Conservation (phyloP, 2,113 vertebrate genomes). For the Anguilla rostrata region DNA sequence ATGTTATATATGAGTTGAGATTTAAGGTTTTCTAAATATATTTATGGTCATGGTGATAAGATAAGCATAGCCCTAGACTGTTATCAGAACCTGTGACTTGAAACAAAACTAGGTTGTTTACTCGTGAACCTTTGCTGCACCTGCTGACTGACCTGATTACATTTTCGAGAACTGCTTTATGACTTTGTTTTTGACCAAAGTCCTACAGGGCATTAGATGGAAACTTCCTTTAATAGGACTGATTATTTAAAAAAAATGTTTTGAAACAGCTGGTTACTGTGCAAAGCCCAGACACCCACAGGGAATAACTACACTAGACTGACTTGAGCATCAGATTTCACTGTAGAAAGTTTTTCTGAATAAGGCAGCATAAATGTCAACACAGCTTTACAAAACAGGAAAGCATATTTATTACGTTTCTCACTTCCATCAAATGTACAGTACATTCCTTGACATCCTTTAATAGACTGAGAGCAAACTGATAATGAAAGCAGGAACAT, state of each 20-base stretch:
- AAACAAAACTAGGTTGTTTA: background rate
- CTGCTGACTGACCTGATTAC: background rate
- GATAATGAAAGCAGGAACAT: constrained; percentile 54
- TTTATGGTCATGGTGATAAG: background rate
- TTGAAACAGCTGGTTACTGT: background rate
- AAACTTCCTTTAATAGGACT: no score
- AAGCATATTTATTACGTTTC: constrained; percentile 65
- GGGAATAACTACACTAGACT: background rate
- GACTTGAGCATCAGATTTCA: background rate
- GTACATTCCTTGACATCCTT: constrained; percentile 52
- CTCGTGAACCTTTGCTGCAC: background rate
- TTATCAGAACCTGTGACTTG: background rate
- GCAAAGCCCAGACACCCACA: background rate
- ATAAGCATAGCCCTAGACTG: background rate
- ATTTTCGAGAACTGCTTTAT: background rate
- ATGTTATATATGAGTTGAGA: background rate
- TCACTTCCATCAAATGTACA: constrained; percentile 54
- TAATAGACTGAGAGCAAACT: constrained; percentile 49
- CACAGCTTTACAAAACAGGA: constrained; percentile 56
- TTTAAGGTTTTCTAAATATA: background rate
- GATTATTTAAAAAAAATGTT: background rate
- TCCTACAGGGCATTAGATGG: background rate
- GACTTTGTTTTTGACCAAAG: constrained; percentile 3
- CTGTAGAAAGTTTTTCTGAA: background rate
- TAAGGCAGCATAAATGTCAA: background rate